Conservation (phyloP, 1,140 invertebrate genomes). For the Musca domestica region DNA sequence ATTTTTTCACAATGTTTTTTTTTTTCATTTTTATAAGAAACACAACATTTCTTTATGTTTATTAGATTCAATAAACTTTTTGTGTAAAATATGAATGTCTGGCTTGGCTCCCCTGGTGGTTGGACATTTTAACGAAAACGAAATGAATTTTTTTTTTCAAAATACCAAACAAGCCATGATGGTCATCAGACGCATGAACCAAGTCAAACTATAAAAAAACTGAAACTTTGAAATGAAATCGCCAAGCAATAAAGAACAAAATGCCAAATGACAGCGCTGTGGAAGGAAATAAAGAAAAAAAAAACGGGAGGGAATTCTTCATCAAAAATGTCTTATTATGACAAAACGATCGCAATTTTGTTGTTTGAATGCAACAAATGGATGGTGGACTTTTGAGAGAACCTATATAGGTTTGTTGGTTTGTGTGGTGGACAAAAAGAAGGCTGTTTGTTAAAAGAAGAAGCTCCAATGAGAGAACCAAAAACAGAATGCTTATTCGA, state of each 20-base stretch:
- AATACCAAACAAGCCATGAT: neutral
- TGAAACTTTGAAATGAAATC: neutral
- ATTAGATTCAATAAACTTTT: constrained; percentile 18
- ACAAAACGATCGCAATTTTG: constrained; percentile 19
- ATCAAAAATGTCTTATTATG: constrained; percentile 23
- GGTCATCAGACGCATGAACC: too few species aligned
- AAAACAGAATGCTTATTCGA: neutral
- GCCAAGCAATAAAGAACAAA: too few species aligned
- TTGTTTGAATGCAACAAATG: neutral
- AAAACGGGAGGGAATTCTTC: constrained; percentile 1
- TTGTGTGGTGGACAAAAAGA: too few species aligned
- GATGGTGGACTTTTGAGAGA: neutral
- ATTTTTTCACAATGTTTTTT: neutral
- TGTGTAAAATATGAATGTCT: constrained; percentile 19
- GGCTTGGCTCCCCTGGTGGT: constrained; percentile 14
- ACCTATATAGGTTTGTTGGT: neutral
- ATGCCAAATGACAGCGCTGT: too few species aligned
- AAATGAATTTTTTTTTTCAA: neutral
- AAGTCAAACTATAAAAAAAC: neutral
- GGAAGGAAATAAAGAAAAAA: too few species aligned
- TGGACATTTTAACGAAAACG: constrained; percentile 4
- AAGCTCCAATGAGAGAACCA: neutral
- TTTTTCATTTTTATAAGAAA: too few species aligned
- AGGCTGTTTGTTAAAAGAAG: too few species aligned
- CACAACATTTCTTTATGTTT: neutral